Percentiles rank a stretch among this genome's conserved stretches.
phyloP scores from a whole-genome alignment of 2,888 invertebrate genomes.

The Artemia sinica region DNA sequence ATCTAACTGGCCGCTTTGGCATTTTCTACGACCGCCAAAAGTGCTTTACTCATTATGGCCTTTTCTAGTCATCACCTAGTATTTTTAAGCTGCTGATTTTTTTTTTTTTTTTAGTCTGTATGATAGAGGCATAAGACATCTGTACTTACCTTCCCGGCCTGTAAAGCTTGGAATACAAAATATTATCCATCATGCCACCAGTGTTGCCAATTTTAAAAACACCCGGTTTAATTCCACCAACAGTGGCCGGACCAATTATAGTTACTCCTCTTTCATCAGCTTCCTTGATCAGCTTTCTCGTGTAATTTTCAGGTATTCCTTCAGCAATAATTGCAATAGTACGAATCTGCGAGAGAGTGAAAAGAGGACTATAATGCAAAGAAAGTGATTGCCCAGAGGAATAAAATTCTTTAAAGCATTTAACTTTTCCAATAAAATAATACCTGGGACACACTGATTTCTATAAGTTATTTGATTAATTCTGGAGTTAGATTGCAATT shows the following conservation, averaged over 20 bases:
- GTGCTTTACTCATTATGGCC: too few species aligned
- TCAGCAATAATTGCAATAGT: constrained; percentile 97
- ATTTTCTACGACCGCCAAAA: too few species aligned
- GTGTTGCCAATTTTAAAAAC: constrained; percentile 99
- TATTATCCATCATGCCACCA: constrained; percentile 99
- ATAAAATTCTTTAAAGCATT: neutral
- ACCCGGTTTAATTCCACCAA: constrained; percentile 95
- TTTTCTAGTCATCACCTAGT: too few species aligned
- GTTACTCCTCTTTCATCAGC: constrained; percentile 68
- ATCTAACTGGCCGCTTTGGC: too few species aligned
- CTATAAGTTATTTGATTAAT: too few species aligned
- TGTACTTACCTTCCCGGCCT: constrained; percentile 51
- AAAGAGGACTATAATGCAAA: constrained; percentile 16
- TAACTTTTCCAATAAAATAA: neutral
- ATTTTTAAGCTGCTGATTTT: too few species aligned
- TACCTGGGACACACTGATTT: too few species aligned
- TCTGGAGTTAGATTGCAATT: too few species aligned
- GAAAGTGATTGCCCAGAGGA: neutral
- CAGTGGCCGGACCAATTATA: constrained; percentile 83
- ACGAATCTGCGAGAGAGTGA: constrained; percentile 45
- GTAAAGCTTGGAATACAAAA: constrained; percentile 88
- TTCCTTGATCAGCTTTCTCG: constrained; percentile 67
- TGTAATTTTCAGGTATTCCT: constrained; percentile 94
- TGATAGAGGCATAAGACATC: too few species aligned
- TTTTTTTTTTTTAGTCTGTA: too few species aligned